phyloP scores from a whole-genome alignment of 64 coral and sea anemone genomes.

The Actinia tenebrosa region DNA sequence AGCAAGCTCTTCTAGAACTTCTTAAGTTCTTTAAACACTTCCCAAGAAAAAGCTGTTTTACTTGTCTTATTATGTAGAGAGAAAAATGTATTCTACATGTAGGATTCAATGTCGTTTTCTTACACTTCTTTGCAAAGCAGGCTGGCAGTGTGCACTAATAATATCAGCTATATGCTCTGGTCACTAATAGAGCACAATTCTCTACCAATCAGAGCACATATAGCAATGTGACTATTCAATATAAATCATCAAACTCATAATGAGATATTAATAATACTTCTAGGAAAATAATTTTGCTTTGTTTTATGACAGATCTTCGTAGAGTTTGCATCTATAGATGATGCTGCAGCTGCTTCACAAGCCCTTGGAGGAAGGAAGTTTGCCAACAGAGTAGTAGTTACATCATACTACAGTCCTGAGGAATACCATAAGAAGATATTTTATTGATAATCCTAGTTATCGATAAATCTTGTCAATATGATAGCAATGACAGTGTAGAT shows the following conservation, averaged over 20 bases:
- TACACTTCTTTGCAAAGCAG: neutral
- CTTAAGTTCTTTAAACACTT: too few species aligned
- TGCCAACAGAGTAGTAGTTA: slow-evolving; percentile 94
- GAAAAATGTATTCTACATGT: too few species aligned
- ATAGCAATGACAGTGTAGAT: neutral
- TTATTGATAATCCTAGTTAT: slow-evolving; percentile 4
- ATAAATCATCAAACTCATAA: too few species aligned
- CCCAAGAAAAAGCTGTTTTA: too few species aligned
- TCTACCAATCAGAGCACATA: too few species aligned
- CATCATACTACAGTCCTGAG: slow-evolving; percentile 88
- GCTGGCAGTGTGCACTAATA: neutral
- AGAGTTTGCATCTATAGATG: slow-evolving; percentile 72
- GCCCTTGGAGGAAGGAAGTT: slow-evolving; percentile 94
- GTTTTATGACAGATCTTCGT: slow-evolving; percentile 76
- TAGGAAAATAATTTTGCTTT: neutral
- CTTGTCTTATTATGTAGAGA: too few species aligned
- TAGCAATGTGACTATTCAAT: too few species aligned
- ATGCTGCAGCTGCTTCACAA: slow-evolving; percentile 58
- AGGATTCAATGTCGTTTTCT: too few species aligned
- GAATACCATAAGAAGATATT: slow-evolving; percentile 87
- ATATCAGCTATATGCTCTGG: too few species aligned
- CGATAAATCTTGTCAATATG: neutral
- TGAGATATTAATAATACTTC: too few species aligned
- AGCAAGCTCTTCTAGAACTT: too few species aligned
- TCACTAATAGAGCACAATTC: too few species aligned